These are phyloP conservation scores for Sciurus vulgaris DNA, from an alignment of 2,797 vertebrate species.

Conservation along the genomic window DNA sequence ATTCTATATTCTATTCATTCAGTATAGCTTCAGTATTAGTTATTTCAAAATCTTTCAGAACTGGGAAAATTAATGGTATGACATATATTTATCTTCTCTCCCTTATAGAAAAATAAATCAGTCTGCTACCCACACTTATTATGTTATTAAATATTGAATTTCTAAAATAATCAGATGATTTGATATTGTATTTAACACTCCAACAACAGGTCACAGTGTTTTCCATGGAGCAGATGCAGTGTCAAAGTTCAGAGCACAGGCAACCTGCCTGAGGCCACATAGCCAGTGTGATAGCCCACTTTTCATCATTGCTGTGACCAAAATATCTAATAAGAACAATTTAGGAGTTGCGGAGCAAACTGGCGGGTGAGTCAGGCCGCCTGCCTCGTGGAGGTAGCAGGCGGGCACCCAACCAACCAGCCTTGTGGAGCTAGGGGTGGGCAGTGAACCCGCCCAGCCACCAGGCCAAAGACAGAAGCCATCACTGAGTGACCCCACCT, in stretches of 20 bases:
- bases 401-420: no score
- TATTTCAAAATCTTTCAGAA: conserved; percentile 37
- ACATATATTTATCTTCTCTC: not conserved
- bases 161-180: not conserved
- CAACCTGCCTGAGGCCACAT: not conserved
- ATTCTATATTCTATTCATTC: not conserved
- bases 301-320: no score
- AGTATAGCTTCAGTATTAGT: not conserved
- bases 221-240: not conserved
- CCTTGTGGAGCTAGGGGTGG: no score
- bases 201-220: not conserved
- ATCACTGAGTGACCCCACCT: no score
- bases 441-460: no score
- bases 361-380: no score
- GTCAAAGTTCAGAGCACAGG: not conserved
- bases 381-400: no score
- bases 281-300: not conserved
- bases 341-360: no score
- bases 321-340: no score
- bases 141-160: not conserved
- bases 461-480: no score
- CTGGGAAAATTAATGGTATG: not conserved
- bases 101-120: not conserved
- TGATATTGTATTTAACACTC: not conserved
- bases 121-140: not conserved